These are phyloP conservation scores for Pao palembangensis DNA, from an alignment of 2,113 vertebrate species.

Conservation along the genomic window DNA sequence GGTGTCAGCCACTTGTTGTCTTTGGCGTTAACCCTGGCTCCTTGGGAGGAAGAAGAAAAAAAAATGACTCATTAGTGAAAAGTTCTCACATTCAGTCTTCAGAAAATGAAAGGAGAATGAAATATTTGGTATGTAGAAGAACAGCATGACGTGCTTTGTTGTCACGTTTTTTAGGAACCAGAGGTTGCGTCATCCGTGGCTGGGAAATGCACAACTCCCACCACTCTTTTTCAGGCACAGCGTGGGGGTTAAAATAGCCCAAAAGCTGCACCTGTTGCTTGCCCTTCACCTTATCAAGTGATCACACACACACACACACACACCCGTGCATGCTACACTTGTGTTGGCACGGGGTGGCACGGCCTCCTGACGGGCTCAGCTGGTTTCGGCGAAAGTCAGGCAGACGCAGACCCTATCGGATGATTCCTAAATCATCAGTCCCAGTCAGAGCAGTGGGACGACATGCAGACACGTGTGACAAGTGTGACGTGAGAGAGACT, in stretches of 20 bases:
- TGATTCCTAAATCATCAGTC: slow-evolving; percentile 26
- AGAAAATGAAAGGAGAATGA: not conserved
- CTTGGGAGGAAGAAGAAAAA: slow-evolving; percentile 56
- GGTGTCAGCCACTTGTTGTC: slow-evolving; percentile 99
- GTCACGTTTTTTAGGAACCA: not conserved
- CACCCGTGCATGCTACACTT: not conserved
- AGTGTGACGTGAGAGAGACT: not conserved
- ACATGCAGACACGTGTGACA: not conserved
- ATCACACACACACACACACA: slow-evolving; percentile 15
- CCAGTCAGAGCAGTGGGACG: no score
- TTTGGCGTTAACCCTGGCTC: slow-evolving; percentile 99
- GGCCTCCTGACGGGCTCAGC: slow-evolving; percentile 14
- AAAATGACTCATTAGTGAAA: not conserved
- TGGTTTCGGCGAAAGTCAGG: slow-evolving; percentile 27
- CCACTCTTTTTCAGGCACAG: slow-evolving; percentile 32
- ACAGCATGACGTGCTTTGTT: not conserved
- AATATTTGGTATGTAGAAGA: not conserved
- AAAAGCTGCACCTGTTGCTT: slow-evolving; percentile 56
- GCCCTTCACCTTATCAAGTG: slow-evolving; percentile 33
- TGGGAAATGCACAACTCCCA: slow-evolving; percentile 19
- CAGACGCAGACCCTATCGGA: slow-evolving; percentile 4
- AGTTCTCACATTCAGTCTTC: not conserved
- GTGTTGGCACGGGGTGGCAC: not conserved
- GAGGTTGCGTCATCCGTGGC: slow-evolving; percentile 6
- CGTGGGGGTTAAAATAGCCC: slow-evolving; percentile 58